Conservation (phyloP, 2,113 vertebrate species). For the Telmatochromis sp. region DNA sequence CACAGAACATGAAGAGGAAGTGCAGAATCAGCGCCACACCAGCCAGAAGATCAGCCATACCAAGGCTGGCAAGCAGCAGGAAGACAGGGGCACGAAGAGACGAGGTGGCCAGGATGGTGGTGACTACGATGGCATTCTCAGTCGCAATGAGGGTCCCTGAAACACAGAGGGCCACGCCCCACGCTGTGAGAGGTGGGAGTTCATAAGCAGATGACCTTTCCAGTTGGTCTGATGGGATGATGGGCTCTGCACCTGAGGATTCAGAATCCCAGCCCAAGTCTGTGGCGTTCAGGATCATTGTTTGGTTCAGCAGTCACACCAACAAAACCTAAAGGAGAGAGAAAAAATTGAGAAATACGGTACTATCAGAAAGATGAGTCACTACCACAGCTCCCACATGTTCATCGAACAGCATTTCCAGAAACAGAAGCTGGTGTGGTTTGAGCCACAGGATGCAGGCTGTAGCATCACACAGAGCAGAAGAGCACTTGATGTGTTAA, state of each 20-base stretch:
- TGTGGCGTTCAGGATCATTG: conserved; percentile 64
- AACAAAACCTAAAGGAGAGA: not conserved
- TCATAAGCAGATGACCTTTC: conserved; percentile 53
- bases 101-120: conserved; percentile 80
- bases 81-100: conserved; percentile 85
- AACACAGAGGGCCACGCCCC: conserved; percentile 85
- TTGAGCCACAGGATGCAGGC: not conserved
- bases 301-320: not conserved
- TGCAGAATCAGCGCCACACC: conserved; percentile 84
- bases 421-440: not conserved
- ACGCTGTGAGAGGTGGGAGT: conserved; percentile 70
- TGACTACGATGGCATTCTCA: conserved; percentile 87
- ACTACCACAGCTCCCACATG: not conserved
- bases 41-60: conserved; percentile 84
- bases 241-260: conserved; percentile 56
- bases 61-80: conserved; percentile 86
- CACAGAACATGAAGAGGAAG: conserved; percentile 82
- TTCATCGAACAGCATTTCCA: not conserved
- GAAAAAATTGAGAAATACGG: not conserved
- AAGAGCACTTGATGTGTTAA: not conserved
- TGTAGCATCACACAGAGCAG: not conserved
- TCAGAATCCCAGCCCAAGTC: conserved; percentile 61
- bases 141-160: conserved; percentile 87
- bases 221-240: conserved; percentile 46
- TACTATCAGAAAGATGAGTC: not conserved